phyloP scores from a whole-genome alignment of 2,888 invertebrate genomes.

The Andrena bucephala region DNA sequence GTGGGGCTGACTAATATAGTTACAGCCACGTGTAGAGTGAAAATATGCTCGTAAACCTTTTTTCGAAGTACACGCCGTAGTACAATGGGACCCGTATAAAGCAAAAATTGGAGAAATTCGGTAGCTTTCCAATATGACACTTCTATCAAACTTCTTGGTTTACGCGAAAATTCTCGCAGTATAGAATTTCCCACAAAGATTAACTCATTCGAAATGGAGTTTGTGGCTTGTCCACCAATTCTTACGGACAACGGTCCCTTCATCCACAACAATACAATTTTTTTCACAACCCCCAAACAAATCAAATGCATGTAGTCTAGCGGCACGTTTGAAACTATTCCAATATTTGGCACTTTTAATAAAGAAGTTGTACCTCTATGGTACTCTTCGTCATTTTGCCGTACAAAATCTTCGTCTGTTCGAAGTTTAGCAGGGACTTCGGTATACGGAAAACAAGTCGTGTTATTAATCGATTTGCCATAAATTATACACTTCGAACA shows the following conservation, averaged over 20 bases:
- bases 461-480: conserved; percentile 38
- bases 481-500: conserved; percentile 63
- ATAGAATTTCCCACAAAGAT: conserved; percentile 23
- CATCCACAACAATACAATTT: conserved; percentile 72
- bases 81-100: conserved; percentile 16
- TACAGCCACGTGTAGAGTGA: conserved; percentile 17
- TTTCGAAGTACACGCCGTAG: not conserved
- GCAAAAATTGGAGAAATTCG: conserved; percentile 26
- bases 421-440: conserved; percentile 20
- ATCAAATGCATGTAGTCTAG: conserved; percentile 76
- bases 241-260: conserved; percentile 53
- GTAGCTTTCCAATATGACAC: conserved; percentile 19
- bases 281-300: conserved; percentile 75
- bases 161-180: conserved; percentile 71
- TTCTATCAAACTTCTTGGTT: conserved; percentile 43
- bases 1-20: conserved; percentile 1
- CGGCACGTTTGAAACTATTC: conserved; percentile 69
- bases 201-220: conserved; percentile 18
- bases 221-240: not conserved
- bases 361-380: conserved; percentile 55
- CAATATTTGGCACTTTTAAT: conserved; percentile 69
- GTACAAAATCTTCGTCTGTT: conserved; percentile 53
- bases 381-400: conserved; percentile 11
- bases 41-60: conserved; percentile 11
- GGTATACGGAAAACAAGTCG: conserved; percentile 6